Evolutionary conservation across 2,888 invertebrate species (phyloP), one percentile per base, ranked within the genome.

Genomic region (Scrobipalpa atriplicella): DNA sequence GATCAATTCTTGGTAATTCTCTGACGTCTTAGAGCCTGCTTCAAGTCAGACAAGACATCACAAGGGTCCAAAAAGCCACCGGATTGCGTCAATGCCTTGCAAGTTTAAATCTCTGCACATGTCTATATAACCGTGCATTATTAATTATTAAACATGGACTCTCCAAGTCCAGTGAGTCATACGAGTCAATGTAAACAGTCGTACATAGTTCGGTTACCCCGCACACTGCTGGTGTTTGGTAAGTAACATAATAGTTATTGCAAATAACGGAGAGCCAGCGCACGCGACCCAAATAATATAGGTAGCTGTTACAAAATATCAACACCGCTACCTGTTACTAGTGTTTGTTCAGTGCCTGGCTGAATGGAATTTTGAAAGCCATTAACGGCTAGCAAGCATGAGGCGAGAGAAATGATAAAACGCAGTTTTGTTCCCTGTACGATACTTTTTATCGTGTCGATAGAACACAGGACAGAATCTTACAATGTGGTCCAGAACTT

Each of bases 191-290:
- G 54, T 61, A 65, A 65, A 62, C 60, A 65, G 51, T 52, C 54
- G 16, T 29, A 54, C 67, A 64, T 67, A 65, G 65, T 65, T 67
- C 67, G 67, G 67, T 58, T 62, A 58, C 62, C 62, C 62, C 62
- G 56, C 6, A n/a, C 56, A n/a, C n/a, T 52, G 39, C 10, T n/a
- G 18, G 19, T 62, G 64, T 61, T 62, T 61, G 62, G 65, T 58
- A 67, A 67, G 64, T 52, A 67, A 67, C 56, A 58, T 65, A 63
- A 65, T 62, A 62, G 56, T 21, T 67, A 67, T 67, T 67, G 67
- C 67, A 67, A 65, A 67, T 67, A 65, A 47, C 65, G 67, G 67
- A 62, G 62, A 62, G 58, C 62, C 38, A 54, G 65, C 67, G 65
- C 67, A 56, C 47, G 67, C 60, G 65, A 65, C 65, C 67, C 43